Evolutionary conservation across 2,888 invertebrate genomes (phyloP), one percentile per base, ranked within the genome.

Genomic region (Globia sparganii): DNA sequence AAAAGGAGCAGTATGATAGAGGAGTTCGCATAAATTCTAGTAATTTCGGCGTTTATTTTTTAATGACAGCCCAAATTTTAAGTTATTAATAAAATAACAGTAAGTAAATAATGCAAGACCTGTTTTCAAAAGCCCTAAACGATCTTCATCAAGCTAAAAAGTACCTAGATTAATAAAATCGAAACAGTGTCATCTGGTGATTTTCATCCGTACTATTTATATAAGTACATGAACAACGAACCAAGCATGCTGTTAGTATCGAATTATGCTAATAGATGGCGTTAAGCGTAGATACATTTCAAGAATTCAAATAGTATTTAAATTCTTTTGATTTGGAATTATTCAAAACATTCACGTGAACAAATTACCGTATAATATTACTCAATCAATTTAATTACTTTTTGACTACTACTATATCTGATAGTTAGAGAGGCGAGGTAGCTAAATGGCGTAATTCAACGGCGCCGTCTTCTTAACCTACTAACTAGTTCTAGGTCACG

Each of bases 171-270:
- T 1, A n/a, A 3, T 34, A 34, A 25, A 34, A 18, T 46, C 18
- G 0, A 40, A 49, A 61, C 28, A 75, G 15, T 8, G 71, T 15
- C 77, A 77, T 62, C 77, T 77, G 15, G 0, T 11, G 28, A 21
- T 15, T 28, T 53, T n/a, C 4, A 4, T 1, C 5, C 21, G 28
- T 15, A 77, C 53, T 70, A 0, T 21, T 46, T 18, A 37, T 28
- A 6, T 1, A 6, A 6, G 9, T 37, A 21, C 37, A 4, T 4
- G 0, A n/a, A 4, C 67, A 31, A n/a, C 13, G 9, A 40, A 15
- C n/a, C 13, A 67, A 67, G 8, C 25, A 4, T 37, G 58, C 1
- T 66, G 0, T 18, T 67, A 78, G 46, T 78, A 67, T n/a, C 1
- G 1, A 0, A 4, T 4, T 0, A 4, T n/a, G 0, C 11, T 4